Percentiles rank a stretch among this genome's conserved stretches.
These are phyloP conservation scores for Melolontha melolontha DNA, from an alignment of 2,888 invertebrate species.

Conservation along the genomic window DNA sequence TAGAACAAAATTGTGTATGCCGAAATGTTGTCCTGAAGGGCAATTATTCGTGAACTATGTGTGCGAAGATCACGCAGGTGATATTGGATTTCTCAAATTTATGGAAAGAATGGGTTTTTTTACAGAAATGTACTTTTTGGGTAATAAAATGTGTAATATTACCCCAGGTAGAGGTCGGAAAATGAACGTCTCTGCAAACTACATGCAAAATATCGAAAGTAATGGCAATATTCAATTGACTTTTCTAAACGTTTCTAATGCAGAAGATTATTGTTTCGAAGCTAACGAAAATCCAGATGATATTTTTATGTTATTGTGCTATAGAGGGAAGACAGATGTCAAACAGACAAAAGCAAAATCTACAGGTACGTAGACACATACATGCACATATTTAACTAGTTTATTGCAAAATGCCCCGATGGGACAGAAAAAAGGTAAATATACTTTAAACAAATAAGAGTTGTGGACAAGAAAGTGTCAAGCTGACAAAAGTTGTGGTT, in stretches of 20 bases:
- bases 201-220: slow-evolving; percentile 8
- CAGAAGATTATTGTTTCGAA: slow-evolving; percentile 4
- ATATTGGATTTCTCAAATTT: background rate
- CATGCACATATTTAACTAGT: too few species aligned
- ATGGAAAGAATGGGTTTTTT: background rate
- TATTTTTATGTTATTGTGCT: slow-evolving; percentile 4
- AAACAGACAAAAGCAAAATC: too few species aligned
- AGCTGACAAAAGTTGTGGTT: too few species aligned
- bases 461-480: too few species aligned
- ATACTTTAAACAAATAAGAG: too few species aligned
- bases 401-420: too few species aligned
- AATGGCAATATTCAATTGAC: background rate
- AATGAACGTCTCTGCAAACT: background rate
- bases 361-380: too few species aligned
- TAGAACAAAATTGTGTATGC: slow-evolving; percentile 45
- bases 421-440: too few species aligned
- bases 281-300: slow-evolving; percentile 6
- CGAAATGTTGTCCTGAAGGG: slow-evolving; percentile 46
- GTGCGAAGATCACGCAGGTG: slow-evolving; percentile 8
- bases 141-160: background rate
- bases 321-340: background rate
- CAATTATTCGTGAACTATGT: slow-evolving; percentile 33
- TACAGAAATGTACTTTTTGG: background rate
- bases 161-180: background rate
- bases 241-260: slow-evolving; percentile 1